Base-by-base conservation (phyloP, 2,888 invertebrate species). In the Sisyra nigra region DNA sequence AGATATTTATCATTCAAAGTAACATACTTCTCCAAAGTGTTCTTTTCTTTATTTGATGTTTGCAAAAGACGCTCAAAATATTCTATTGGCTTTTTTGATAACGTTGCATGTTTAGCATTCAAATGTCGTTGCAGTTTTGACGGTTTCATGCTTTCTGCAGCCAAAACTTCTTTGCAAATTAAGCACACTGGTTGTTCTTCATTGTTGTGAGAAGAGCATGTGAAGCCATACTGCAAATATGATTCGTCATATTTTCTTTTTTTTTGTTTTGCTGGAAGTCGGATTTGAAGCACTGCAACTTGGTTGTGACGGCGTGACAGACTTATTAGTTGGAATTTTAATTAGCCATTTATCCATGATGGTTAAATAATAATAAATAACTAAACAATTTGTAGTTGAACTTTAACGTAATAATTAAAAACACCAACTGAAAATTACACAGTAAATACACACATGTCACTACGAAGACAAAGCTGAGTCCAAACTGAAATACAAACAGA, bases 141-240 rank as follows among this genome's bases (percentile, higher is more conserved):
- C 9, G 45, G 45, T 18, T 47, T 44, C 17, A 46, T 40, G 30
- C 13, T 34, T 41, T 34, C 11, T 18, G 19, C 18, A 41, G 50
- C 44, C 44, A 52, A 49, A 34, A 45, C 17, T 48, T 50, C 49
- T 38, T 47, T 46, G 42, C 49, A 52, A 40, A 51, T 49, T 29
- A 52, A 43, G 44, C 49, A 52, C 19, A 47, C 45, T 35, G 50
- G 50, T 45, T 46, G 38, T 44, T 48, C 46, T 40, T 48, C 45
- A 35, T 44, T 46, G 7, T 50, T 42, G 19, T 32, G 11, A 45
- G 32, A 34, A 35, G 35, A 11, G 42, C 35, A 46, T 40, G 45
- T 49, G 42, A 51, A 51, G 30, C 47, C 48, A 40, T 42, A 50
- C 44, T 48, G 41, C 30, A 49, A 43, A 46, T 42, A 48, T 13